Evolutionary conservation across 2,113 vertebrate genomes (phyloP).

Genomic region (Pachycephala philippinensis): DNA sequence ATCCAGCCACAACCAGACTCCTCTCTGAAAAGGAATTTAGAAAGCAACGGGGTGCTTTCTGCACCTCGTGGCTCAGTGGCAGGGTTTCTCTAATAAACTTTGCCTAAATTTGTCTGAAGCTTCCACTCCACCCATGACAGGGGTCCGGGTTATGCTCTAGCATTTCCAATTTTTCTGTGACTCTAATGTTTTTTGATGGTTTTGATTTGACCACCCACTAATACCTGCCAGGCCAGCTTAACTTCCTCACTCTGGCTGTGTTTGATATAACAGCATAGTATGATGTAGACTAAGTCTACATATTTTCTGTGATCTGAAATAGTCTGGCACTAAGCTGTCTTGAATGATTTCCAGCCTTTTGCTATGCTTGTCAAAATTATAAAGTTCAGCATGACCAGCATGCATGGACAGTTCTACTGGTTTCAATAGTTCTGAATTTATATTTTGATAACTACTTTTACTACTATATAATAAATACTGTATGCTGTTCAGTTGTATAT

Average conservation of each 20-base stretch:
- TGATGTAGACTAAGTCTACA: neutral
- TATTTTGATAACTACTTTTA: neutral
- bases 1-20: neutral
- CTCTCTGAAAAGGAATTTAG: neutral
- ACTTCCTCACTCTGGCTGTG: neutral
- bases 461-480: neutral
- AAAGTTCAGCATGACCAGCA: neutral
- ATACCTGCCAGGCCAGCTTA: neutral
- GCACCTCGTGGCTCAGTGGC: neutral
- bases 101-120: neutral
- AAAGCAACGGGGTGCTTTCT: neutral
- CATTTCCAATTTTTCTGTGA: neutral
- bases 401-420: neutral
- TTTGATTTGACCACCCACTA: neutral
- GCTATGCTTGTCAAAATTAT: neutral
- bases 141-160: neutral
- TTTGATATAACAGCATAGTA: neutral
- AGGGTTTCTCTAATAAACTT: neutral
- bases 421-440: neutral
- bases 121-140: neutral
- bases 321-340: neutral
- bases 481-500: neutral
- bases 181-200: neutral
- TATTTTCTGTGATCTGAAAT: neutral
- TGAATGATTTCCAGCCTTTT: neutral